Base-by-base conservation (phyloP, 2,888 invertebrate genomes). In the Microctonus brassicae region DNA sequence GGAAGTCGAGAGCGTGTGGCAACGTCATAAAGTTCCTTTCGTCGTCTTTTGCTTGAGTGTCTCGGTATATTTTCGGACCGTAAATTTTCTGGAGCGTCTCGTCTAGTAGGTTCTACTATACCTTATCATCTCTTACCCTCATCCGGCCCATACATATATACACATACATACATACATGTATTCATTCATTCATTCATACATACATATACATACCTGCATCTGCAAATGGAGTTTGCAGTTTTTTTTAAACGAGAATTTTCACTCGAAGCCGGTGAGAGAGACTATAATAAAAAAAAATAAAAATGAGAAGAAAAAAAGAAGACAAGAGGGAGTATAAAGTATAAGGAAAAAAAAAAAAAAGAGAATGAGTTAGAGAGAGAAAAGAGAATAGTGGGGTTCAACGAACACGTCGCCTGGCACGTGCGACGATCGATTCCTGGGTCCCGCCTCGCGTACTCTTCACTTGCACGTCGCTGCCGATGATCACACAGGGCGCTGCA, bases 401-500 rank as follows among this genome's bases (percentile, higher is more conserved):
- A 71, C 62, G 67, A 72, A 72, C 72, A 72, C 58, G 67, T 72
- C 62, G 66, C 34, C 61, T 67, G 67, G 72, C 67, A 72, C 72
- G 67, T 72, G 72, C 72, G 55, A 72, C 62, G 57, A 72, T 76
- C 74, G 73, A 74, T 76, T 66, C 58, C 42, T 70, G 42, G 57
- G 57, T 65, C 57, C 61, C 72, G 66, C 70, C 55, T 70, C n/a
- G n/a, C 39, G 70, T 72, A 57, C 58, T 68, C 47, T 33, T 60
- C 58, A 11, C 29, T 58, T 67, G 60, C 58, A 67, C 58, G 67
- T 67, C 42, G 22, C 20, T 71, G 71, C 47, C 42, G 63, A 67
- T 72, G 63, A 72, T 72, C 67, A 68, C 62, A 67, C 62, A 55
- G 63, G 39, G 65, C 53, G 72, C 63, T 63, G 26, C 33, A 62